Evolutionary conservation across 1,140 invertebrate genomes (phyloP).

Genomic region (Drosophila pruinosa): DNA sequence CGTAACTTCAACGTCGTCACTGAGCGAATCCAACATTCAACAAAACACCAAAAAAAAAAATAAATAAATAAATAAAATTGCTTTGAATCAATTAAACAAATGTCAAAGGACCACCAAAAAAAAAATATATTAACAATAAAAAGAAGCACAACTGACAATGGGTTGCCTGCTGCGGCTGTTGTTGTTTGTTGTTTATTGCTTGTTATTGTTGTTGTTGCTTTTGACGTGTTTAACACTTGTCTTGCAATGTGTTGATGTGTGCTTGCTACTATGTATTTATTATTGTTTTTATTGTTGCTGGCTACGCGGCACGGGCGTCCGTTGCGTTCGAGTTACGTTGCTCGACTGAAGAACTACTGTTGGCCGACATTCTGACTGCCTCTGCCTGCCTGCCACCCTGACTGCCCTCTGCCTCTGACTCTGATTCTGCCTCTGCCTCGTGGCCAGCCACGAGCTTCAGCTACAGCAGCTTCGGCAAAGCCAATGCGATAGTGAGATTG

Average conservation of each 20-base stretch:
- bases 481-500: constrained; percentile 17
- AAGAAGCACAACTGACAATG: not conserved
- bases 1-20: constrained; percentile 57
- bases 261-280: not conserved
- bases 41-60: constrained; percentile 13
- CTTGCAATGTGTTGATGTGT: not conserved
- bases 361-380: not conserved
- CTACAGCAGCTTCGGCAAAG: constrained; percentile 9
- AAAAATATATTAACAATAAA: constrained; percentile 1
- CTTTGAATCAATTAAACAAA: constrained; percentile 31
- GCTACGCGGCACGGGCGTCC: constrained; percentile 41
- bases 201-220: constrained; percentile 10
- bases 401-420: not conserved
- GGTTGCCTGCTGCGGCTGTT: not conserved
- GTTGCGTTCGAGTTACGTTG: constrained; percentile 66
- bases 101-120: not conserved
- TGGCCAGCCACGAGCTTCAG: constrained; percentile 12
- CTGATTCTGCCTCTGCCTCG: constrained; percentile 4
- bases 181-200: not conserved
- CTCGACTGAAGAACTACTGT: constrained; percentile 53
- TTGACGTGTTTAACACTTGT: constrained; percentile 13
- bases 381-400: not conserved
- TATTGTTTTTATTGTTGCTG: constrained; percentile 5
- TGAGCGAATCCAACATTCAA: constrained; percentile 9
- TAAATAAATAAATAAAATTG: constrained; percentile 8